Base-by-base conservation (phyloP, 2,113 vertebrate species). In the Ranitomeya imitator region DNA sequence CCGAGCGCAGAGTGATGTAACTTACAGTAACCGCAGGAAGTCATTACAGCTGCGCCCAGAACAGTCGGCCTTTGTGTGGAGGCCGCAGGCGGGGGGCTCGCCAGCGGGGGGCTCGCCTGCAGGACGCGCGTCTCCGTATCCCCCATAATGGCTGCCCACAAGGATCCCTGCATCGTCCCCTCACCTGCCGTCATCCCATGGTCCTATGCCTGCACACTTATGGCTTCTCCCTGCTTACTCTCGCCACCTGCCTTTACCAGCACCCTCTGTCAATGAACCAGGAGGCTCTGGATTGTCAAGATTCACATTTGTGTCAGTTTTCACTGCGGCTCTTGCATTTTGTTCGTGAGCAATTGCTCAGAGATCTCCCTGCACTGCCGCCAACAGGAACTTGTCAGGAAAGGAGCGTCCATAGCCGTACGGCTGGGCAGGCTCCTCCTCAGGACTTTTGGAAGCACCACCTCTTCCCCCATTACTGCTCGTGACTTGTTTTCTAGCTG, bases 61-160 rank as follows among this genome's bases (percentile, higher is more conserved):
- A 87, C 78, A 81, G 78, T n/a, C 19, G 79, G 23, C 21, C 67
- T 88, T 83, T 88, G 86, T 88, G 79, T 59, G 52, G 65, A 51
- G 79, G 65, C 78, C 86, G 37, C 18, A 23, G 14, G 12, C 51
- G 60, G 71, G 71, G 71, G 26, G 54, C 54, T 21, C 55, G 54
- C 3, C 16, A n/a, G 12, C 51, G 60, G 71, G 71, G 71, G 26
- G 54, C 54, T 21, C 55, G 54, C 3, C 16, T 82, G 31, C 18
- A 45, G 10, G 6, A 19, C 2, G 21, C 26, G 37, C 71, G 18
- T 63, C 7, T 14, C 31, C 15, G 23, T 73, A 18, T 16, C 61
- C 15, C 67, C 67, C 67, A 67, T 67, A 67, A 7, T 63, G 61
- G 71, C 31, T 18, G 71, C 45, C 15, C 71, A 45, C 71, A 74